phyloP scores from a whole-genome alignment of 2,797 vertebrate genomes.

The Brachyrhaphis roseni region DNA sequence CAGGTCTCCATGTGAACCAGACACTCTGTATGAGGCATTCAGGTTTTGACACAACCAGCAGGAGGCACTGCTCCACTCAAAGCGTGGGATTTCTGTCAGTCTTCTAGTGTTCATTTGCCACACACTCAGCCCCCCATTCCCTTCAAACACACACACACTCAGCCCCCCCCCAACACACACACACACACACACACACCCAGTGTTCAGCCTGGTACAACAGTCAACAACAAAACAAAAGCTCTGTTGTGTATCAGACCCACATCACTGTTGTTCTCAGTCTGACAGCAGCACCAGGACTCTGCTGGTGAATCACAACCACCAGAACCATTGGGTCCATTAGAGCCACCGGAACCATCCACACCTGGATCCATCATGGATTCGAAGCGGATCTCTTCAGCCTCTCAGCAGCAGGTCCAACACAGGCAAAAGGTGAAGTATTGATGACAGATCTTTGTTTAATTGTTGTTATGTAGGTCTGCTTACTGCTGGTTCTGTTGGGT shows the following conservation, averaged over 20 bases:
- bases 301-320: neutral
- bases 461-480: neutral
- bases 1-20: neutral
- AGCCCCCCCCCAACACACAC: too few species aligned
- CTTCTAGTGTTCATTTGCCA: neutral
- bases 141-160: too few species aligned
- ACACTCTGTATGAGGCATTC: neutral
- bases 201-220: conserved; percentile 81
- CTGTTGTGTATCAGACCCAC: conserved; percentile 62
- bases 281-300: conserved; percentile 37
- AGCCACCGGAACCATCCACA: neutral
- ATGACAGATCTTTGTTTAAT: neutral
- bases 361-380: conserved; percentile 67
- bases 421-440: conserved; percentile 69
- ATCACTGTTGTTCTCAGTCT: conserved; percentile 54
- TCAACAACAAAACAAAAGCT: conserved; percentile 81
- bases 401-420: conserved; percentile 61
- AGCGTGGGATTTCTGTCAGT: neutral
- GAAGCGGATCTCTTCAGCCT: conserved; percentile 54
- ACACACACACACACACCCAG: conserved; percentile 30
- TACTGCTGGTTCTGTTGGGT: neutral
- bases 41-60: neutral
- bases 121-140: too few species aligned
- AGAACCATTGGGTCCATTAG: neutral
- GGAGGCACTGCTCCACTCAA: neutral